These are phyloP conservation scores for Lutjanus campechanus DNA, from an alignment of 2,797 vertebrate genomes.

Conservation along the genomic window DNA sequence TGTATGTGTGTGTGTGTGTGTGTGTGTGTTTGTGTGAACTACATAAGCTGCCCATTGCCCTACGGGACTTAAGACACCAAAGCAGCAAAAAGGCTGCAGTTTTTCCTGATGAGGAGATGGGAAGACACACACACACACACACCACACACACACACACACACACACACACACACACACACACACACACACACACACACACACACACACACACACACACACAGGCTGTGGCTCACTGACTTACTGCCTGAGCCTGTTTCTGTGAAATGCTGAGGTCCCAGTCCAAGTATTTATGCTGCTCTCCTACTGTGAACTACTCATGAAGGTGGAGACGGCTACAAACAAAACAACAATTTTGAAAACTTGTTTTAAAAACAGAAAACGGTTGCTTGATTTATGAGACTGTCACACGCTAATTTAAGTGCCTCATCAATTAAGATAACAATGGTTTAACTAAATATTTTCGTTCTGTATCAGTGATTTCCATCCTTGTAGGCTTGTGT, in stretches of 20 bases:
- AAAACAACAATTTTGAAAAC: constrained; percentile 11
- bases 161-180: constrained; percentile 23
- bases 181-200: constrained; percentile 18
- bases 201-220: constrained; percentile 12
- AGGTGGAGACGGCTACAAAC: constrained; percentile 8
- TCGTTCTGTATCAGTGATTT: background rate
- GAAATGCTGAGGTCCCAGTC: constrained; percentile 54
- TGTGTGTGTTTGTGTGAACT: constrained; percentile 69
- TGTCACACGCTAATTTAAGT: background rate
- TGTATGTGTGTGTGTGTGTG: constrained; percentile 58
- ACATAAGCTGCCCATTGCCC: constrained; percentile 77
- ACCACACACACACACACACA: constrained; percentile 22
- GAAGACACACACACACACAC: constrained; percentile 41
- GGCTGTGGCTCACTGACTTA: constrained; percentile 41
- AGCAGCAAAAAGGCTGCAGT: constrained; percentile 57
- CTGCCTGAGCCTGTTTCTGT: constrained; percentile 63
- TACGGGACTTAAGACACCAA: constrained; percentile 71
- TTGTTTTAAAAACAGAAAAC: background rate
- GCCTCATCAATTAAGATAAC: background rate
- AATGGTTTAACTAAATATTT: background rate
- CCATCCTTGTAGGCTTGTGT: background rate
- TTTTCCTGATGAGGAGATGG: constrained; percentile 71
- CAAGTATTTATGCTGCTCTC: constrained; percentile 32
- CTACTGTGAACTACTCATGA: constrained; percentile 10
- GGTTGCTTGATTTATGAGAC: background rate